Evolutionary conservation across 2,797 vertebrate species (phyloP), one percentile per base, ranked within the genome.

Genomic region (Betta splendens): DNA sequence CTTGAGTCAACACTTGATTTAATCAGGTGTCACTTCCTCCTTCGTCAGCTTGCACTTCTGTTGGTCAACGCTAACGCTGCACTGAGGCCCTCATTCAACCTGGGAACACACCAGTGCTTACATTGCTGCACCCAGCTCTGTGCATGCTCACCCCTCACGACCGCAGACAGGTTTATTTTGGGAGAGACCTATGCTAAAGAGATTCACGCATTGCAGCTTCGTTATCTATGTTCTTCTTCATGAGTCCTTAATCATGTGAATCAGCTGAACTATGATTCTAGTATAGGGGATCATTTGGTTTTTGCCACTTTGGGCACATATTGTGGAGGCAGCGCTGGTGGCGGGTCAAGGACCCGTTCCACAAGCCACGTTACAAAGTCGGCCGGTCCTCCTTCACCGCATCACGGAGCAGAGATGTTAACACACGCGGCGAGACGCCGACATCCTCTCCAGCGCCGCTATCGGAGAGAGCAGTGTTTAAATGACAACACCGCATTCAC

Each of bases 321-420:
- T 85, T 87, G 83, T 88, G 81, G 87, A 83, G 80, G 75, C 74
- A 79, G 68, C 72, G 73, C 68, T 37, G 46, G 55, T 32, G 71
- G 59, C 33, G 79, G 83, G 81, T 85, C 86, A 89, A 83, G 86
- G 80, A 81, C 83, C 83, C 75, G 64, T 86, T 72, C 71, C 75
- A 72, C 64, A 58, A 33, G 21, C 18, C 26, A 53, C 73, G 75
- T 82, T 63, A 77, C 56, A 69, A 18, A 62, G 45, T 62, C 17
- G 59, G 33, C 76, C 69, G 82, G 68, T 66, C 53, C 45, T 75
- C 68, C 68, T 46, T 75, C 33, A 43, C 20, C 68, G 59, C 64
- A 68, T 74, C 61, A 69, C 11, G 38, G 57, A 70, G 54, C 49
- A 39, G 57, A 79, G 63, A 85, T 73, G 64, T 73, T 70, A 70